A percentile compares a stretch with the other conserved stretches of the same genome.
Conservation (phyloP, 1,140 invertebrate genomes). For the Zophobas atratus region DNA sequence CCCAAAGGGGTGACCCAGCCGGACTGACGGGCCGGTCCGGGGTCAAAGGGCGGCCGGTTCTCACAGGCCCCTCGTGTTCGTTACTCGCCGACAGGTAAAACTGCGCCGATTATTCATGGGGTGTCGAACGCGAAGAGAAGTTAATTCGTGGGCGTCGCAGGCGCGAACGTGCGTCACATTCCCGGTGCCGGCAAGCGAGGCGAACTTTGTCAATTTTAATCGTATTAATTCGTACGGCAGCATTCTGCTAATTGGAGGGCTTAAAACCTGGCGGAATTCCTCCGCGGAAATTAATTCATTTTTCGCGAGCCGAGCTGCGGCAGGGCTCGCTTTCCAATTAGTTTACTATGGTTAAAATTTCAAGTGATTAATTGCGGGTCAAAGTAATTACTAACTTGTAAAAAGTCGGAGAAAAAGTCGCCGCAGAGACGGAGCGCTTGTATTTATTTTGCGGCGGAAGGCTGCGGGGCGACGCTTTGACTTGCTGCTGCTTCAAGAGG, state of each 20-base stretch:
- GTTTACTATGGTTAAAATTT: conserved; percentile 49
- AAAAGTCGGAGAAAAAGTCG: conserved; percentile 46
- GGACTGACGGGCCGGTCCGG: background rate
- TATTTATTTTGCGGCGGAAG: conserved; percentile 43
- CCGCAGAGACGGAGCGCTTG: conserved; percentile 33
- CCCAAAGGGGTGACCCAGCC: conserved; percentile 6
- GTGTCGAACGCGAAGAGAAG: conserved; percentile 23
- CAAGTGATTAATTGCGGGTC: conserved; percentile 51
- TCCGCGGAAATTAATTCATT: conserved; percentile 34
- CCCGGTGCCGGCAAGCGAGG: background rate
- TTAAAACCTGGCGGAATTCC: conserved; percentile 24
- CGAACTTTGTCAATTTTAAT: conserved; percentile 46
- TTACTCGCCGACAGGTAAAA: conserved; percentile 26
- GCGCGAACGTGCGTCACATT: conserved; percentile 33
- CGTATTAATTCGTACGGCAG: conserved; percentile 43
- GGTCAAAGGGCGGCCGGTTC: conserved; percentile 51
- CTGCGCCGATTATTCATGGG: conserved; percentile 11
- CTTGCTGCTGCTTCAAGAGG: no score
- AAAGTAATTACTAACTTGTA: conserved; percentile 52
- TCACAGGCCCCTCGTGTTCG: conserved; percentile 49
- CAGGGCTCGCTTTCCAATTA: conserved; percentile 48
- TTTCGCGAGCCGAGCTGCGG: conserved; percentile 20
- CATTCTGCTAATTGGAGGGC: conserved; percentile 47
- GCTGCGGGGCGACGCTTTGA: no score
- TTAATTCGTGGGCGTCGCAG: conserved; percentile 8